Conservation (phyloP, 2,888 invertebrate genomes). For the Siphlonurus alternatus region DNA sequence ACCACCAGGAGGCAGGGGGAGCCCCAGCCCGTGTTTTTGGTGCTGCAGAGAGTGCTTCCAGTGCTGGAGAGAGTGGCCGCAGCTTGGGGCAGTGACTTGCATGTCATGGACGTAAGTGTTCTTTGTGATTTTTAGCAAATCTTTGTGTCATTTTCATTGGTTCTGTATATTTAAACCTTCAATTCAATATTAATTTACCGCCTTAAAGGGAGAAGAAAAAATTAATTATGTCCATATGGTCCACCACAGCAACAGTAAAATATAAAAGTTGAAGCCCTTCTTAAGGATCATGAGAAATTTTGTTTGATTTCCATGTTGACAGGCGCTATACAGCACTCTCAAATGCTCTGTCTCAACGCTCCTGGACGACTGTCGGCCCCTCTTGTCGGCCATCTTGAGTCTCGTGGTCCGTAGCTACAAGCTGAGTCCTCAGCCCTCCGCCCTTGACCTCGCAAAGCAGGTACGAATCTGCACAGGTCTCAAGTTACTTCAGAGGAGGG, state of each 20-base stretch:
- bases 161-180: no score
- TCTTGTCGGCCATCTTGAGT: constrained; percentile 48
- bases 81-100: constrained; percentile 42
- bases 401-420: constrained; percentile 34
- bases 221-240: neutral
- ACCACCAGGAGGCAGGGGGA: neutral
- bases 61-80: constrained; percentile 40
- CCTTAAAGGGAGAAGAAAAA: neutral
- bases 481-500: constrained; percentile 25
- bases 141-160: no score
- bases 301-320: no score
- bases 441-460: constrained; percentile 21
- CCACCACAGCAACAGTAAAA: neutral
- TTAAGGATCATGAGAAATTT: no score
- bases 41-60: constrained; percentile 43
- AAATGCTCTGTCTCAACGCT: constrained; percentile 57
- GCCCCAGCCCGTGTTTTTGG: constrained; percentile 37
- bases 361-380: constrained; percentile 47
- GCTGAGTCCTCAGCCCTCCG: constrained; percentile 21
- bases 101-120: constrained; percentile 41
- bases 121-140: no score
- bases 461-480: constrained; percentile 18
- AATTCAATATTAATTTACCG: no score
- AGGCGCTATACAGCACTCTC: constrained; percentile 56
- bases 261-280: no score